Base-by-base conservation (phyloP, 2,113 vertebrate genomes). In the Tichodroma muraria region DNA sequence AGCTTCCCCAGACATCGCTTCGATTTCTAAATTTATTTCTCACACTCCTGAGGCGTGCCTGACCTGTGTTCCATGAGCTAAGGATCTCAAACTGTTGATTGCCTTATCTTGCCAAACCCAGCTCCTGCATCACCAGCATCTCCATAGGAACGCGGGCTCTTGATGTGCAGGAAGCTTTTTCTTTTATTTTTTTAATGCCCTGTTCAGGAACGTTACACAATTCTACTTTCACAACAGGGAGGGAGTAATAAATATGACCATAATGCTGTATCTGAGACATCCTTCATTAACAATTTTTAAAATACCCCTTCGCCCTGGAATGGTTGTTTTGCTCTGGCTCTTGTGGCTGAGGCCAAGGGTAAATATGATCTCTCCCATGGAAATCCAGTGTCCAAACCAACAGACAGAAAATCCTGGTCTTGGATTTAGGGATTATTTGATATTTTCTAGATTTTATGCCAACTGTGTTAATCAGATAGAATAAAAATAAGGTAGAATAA, bases 301-400 rank as follows among this genome's bases (percentile, higher is more conserved):
- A 59, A 25, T 21, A 38, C 27, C n/a, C 4, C 10, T 52, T 53
- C 33, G 38, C 35, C 75, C 27, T 44, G 49, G 15, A 60, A n/a
- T 3, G 18, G 24, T 21, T 16, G 47, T 7, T 70, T 27, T 40
- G 19, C 17, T 30, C 23, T 6, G 27, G 40, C 10, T 47, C 27
- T 71, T 40, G 56, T 1, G 2, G 61, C 7, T 0, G 0, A 52
- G 52, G 30, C 65, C 57, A 28, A 14, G 0, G 56, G 10, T 11
- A 42, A 49, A 49, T 17, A 5, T 6, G 19, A 65, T 66, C 80
- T 13, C 77, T 11, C 68, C 14, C 15, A 9, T 9, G 49, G n/a
- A 82, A 80, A 80, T 45, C 24, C 42, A 14, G 3, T 1, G 6
- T 42, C 40, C 37, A n/a, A 59, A 89, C 42, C 8, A 9, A n/a